Conservation (phyloP, 2,888 invertebrate species). For the Pyrrhia umbra region DNA sequence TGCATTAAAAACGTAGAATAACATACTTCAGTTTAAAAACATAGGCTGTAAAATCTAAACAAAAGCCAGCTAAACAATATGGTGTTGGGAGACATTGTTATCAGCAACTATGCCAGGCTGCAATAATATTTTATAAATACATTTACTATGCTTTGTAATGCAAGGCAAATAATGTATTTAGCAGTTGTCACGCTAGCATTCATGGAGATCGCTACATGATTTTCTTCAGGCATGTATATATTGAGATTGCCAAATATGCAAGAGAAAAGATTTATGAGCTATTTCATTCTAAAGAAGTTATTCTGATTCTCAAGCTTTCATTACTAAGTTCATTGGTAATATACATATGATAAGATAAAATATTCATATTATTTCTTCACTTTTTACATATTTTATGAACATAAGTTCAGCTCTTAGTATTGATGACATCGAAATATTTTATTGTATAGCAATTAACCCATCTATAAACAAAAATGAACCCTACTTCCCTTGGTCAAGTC, state of each 20-base stretch:
- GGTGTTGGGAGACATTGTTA: neutral
- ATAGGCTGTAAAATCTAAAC: slow-evolving; percentile 8
- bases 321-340: too few relatives aligned
- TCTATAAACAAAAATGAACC: too few relatives aligned
- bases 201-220: neutral
- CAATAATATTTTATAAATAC: slow-evolving; percentile 20
- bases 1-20: neutral
- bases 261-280: too few relatives aligned
- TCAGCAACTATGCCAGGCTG: slow-evolving; percentile 7
- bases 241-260: neutral
- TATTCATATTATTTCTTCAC: too few relatives aligned
- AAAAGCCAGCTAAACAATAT: slow-evolving; percentile 1
- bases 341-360: too few relatives aligned
- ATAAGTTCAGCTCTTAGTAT: too few relatives aligned
- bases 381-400: too few relatives aligned
- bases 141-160: slow-evolving; percentile 24
- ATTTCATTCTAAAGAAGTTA: too few relatives aligned
- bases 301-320: too few relatives aligned
- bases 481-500: too few relatives aligned
- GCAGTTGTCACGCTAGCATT: neutral
- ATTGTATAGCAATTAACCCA: too few relatives aligned
- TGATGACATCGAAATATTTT: too few relatives aligned
- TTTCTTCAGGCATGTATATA: neutral
- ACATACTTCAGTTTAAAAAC: slow-evolving; percentile 8
- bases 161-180: neutral